phyloP scores from a whole-genome alignment of 2,888 invertebrate species.

The Arrhopalites spinosus region DNA sequence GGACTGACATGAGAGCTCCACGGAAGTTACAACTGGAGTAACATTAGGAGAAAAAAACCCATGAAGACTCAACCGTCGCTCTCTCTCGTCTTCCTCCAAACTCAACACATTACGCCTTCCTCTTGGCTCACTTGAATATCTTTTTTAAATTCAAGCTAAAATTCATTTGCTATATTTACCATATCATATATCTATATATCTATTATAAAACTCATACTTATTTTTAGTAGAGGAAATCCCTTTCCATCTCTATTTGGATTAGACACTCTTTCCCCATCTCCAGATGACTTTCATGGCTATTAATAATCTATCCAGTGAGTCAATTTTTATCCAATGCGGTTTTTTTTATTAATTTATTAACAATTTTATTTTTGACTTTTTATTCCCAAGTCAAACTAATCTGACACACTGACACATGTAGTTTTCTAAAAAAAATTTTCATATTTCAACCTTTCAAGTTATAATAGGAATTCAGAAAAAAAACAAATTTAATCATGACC shows the following conservation, averaged over 20 bases:
- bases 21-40: constrained; percentile 5
- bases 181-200: too few species aligned
- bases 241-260: not conserved
- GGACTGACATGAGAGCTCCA: constrained; percentile 13
- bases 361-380: not conserved
- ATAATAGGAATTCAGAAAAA: too few species aligned
- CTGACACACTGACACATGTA: not conserved
- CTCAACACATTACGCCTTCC: not conserved
- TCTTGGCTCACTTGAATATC: too few species aligned
- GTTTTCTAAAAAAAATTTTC: too few species aligned
- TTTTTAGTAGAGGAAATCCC: not conserved
- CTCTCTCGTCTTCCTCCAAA: not conserved
- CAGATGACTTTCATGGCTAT: not conserved
- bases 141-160: too few species aligned
- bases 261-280: not conserved
- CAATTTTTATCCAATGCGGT: too few species aligned
- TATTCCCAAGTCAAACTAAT: not conserved
- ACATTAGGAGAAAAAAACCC: not conserved
- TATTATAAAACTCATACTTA: too few species aligned
- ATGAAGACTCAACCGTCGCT: not conserved
- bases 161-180: too few species aligned
- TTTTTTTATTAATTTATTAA: not conserved
- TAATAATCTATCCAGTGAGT: too few species aligned
- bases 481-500: constrained; percentile 20
- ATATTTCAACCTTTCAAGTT: too few species aligned